Base-by-base conservation (phyloP, 2,113 vertebrate genomes). In the Lamprologus callipterus region DNA sequence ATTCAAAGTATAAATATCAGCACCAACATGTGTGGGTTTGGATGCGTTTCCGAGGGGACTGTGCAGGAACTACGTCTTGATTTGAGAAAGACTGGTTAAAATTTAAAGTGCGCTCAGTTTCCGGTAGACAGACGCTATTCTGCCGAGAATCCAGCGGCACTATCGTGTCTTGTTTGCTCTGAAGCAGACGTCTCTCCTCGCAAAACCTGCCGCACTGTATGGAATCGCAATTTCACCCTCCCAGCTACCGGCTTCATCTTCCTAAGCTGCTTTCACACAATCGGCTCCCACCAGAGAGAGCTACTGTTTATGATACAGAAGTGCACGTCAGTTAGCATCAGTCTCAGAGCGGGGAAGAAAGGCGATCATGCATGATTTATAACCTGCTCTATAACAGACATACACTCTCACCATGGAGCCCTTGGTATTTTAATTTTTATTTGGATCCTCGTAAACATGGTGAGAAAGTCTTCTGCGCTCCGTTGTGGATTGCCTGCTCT, bases 161-260 rank as follows among this genome's bases (percentile, higher is more conserved):
- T 73, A 79, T 88, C 75, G 9, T 26, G 81, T 82, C 85, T 82
- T 40, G 83, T 88, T 93, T 60, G 83, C 78, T 88, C 83, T 79
- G 83, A 80, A 90, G 85, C 65, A 85, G 88, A 81, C 83, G 53
- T 90, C 89, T 90, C 51, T 26, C 23, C 86, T 68, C 88, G 60
- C 26, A 55, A 79, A 90, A 70, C 75, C 49, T 7, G 17, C 63
- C 55, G 10, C 40, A 35, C 85, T 47, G 87, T 85, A 80, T 23
- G 55, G 63, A 94, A 91, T 89, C 83, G 47, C 73, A 75, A 91
- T 90, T 90, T 90, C 90, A 89, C 90, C 87, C 90, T 91, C 81
- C 33, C 57, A 53, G 88, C 82, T 51, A 53, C 68, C 23, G 65
- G 87, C 85, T 82, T 89, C 84, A 80, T 94, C 84, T 87, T 85